Percentiles rank a stretch among this genome's conserved stretches.
Evolutionary conservation across 2,113 vertebrate genomes (phyloP).

Genomic region (Sitta europaea): DNA sequence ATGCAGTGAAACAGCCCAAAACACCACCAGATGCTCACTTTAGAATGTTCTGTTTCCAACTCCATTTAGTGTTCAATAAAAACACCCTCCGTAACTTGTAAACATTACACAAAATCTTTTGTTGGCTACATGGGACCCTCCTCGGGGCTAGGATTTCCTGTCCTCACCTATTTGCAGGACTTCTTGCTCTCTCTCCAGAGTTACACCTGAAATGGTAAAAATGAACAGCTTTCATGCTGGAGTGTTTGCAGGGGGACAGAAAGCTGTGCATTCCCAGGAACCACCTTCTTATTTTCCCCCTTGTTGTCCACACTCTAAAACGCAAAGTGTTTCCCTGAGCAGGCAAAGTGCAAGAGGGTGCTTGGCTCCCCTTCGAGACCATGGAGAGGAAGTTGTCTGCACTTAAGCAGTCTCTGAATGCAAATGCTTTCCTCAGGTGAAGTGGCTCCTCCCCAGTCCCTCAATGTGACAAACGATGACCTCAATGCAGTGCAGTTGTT

Average conservation of each 20-base stretch:
- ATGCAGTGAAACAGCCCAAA: neutral
- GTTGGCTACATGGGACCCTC: neutral
- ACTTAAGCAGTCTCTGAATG: neutral
- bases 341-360: neutral
- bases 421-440: neutral
- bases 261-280: neutral
- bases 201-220: neutral
- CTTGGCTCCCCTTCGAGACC: neutral
- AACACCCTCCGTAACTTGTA: neutral
- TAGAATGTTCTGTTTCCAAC: neutral
- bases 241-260: neutral
- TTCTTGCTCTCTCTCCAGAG: neutral
- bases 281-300: neutral
- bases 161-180: neutral
- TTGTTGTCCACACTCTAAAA: neutral
- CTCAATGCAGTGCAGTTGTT: neutral
- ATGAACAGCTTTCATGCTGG: neutral
- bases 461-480: slow-evolving; percentile 12
- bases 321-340: neutral
- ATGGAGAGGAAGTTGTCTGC: neutral
- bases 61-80: neutral
- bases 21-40: neutral
- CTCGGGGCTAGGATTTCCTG: neutral
- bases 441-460: neutral
- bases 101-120: neutral